Conservation (phyloP, 2,113 vertebrate genomes). For the Cyanistes caeruleus region DNA sequence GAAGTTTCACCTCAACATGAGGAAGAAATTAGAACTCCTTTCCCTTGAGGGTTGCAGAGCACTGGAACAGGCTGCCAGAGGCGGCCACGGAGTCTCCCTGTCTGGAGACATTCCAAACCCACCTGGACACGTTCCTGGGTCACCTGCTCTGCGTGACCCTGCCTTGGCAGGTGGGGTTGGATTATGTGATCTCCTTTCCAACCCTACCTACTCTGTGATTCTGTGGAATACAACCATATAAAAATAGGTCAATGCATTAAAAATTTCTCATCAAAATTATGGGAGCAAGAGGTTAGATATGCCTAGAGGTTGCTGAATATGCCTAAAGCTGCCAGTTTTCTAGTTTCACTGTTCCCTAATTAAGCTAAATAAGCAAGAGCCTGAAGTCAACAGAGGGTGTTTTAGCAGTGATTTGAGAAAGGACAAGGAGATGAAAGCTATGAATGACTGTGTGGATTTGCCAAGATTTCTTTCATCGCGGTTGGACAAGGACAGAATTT, state of each 20-base stretch:
- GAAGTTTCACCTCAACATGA: not conserved
- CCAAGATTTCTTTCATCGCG: slow-evolving; percentile 1
- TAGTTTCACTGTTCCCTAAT: not conserved
- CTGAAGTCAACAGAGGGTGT: not conserved
- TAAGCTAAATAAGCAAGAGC: not conserved
- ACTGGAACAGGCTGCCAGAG: not conserved
- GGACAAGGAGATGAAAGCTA: slow-evolving; percentile 13
- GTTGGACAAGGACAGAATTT: slow-evolving; percentile 19
- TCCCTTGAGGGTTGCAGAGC: rapidly evolving
- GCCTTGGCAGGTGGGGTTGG: not conserved
- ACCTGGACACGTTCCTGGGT: not conserved
- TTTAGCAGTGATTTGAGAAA: slow-evolving; percentile 11
- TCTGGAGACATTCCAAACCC: not conserved
- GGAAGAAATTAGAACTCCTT: not conserved
- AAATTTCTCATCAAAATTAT: not conserved
- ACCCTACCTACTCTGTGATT: not conserved
- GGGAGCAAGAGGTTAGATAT: not conserved
- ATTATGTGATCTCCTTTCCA: not conserved
- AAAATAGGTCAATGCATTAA: not conserved
- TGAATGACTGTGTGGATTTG: not conserved
- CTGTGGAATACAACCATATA: not conserved
- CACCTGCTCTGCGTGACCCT: not conserved
- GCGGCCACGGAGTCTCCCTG: not conserved
- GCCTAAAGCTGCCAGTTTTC: not conserved
- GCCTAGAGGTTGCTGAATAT: not conserved